Evolutionary conservation across 2,888 invertebrate species (phyloP).

Genomic region (Conomelus anceps): DNA sequence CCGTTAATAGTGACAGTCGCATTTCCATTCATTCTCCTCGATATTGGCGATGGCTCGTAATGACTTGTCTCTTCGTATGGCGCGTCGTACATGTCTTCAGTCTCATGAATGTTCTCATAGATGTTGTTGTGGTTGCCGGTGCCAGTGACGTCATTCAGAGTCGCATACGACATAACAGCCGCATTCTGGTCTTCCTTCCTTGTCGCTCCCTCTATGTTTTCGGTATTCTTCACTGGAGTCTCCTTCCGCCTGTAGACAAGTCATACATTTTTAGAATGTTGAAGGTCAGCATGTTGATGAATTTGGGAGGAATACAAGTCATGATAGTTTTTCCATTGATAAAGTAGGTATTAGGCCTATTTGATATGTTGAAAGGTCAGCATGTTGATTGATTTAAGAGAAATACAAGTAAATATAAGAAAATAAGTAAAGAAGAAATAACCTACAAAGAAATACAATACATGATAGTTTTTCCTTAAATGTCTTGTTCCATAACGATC

Average conservation of each 20-base stretch:
- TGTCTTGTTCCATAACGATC: too few relatives aligned
- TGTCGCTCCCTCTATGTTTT: slow-evolving; percentile 80
- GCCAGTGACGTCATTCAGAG: slow-evolving; percentile 61
- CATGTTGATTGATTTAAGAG: too few relatives aligned
- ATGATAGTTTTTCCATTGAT: too few relatives aligned
- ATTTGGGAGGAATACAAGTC: too few relatives aligned
- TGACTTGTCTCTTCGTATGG: slow-evolving; percentile 65
- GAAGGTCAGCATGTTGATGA: background rate
- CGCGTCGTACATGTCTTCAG: slow-evolving; percentile 61
- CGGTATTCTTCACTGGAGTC: slow-evolving; percentile 79
- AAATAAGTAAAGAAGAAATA: too few relatives aligned
- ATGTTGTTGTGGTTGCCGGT: slow-evolving; percentile 46
- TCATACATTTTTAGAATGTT: background rate
- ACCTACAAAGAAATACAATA: too few relatives aligned
- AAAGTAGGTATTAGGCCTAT: too few relatives aligned
- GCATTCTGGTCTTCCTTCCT: slow-evolving; percentile 80
- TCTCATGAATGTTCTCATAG: slow-evolving; percentile 55
- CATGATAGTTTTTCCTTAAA: too few relatives aligned
- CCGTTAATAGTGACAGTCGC: slow-evolving; percentile 74
- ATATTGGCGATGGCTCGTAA: slow-evolving; percentile 61
- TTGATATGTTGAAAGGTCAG: too few relatives aligned
- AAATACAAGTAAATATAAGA: too few relatives aligned
- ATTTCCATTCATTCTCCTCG: slow-evolving; percentile 47
- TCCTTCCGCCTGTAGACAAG: slow-evolving; percentile 62
- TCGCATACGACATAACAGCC: slow-evolving; percentile 83